A percentile compares a stretch with the other conserved stretches of the same genome.
phyloP scores from a whole-genome alignment of 2,797 vertebrate genomes.

The Gephyroberyx darwinii region DNA sequence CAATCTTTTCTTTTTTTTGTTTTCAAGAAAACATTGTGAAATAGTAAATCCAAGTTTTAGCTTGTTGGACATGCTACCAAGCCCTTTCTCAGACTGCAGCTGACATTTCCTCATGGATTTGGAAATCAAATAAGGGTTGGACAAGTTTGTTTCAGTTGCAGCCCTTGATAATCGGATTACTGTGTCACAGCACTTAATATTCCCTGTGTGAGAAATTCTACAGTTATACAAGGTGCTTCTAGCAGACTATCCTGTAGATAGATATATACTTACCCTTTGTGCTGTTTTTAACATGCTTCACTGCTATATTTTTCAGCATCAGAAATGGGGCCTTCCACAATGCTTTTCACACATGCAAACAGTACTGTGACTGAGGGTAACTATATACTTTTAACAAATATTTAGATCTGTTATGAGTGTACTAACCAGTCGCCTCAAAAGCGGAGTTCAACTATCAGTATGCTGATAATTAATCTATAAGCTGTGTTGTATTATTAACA shows the following conservation, averaged over 20 bases:
- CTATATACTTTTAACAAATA: not conserved
- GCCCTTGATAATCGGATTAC: constrained; percentile 67
- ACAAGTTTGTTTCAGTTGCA: constrained; percentile 36
- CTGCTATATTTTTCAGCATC: constrained; percentile 57
- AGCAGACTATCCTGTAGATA: constrained; percentile 16
- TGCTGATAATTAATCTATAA: not conserved
- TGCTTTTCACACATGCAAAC: not conserved
- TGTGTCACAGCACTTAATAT: constrained; percentile 45
- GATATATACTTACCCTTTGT: not conserved
- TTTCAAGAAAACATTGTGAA: too few relatives aligned
- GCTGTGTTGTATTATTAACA: constrained; percentile 23
- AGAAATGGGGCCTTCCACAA: constrained; percentile 32
- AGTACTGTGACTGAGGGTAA: constrained; percentile 34
- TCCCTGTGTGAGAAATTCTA: constrained; percentile 31
- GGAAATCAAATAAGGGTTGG: constrained; percentile 18
- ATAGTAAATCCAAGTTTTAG: too few relatives aligned
- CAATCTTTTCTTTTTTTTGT: too few relatives aligned
- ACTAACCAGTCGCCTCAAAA: not conserved
- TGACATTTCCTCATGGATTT: constrained; percentile 38
- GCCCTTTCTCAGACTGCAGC: not conserved
- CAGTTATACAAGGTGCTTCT: constrained; percentile 44
- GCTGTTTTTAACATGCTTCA: constrained; percentile 44
- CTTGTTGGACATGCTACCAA: not conserved
- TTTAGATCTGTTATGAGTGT: not conserved
- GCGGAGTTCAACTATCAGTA: not conserved